Percentiles rank a stretch among this genome's conserved stretches.
Conservation (phyloP, 2,888 invertebrate species). For the Oasisia sp. region DNA sequence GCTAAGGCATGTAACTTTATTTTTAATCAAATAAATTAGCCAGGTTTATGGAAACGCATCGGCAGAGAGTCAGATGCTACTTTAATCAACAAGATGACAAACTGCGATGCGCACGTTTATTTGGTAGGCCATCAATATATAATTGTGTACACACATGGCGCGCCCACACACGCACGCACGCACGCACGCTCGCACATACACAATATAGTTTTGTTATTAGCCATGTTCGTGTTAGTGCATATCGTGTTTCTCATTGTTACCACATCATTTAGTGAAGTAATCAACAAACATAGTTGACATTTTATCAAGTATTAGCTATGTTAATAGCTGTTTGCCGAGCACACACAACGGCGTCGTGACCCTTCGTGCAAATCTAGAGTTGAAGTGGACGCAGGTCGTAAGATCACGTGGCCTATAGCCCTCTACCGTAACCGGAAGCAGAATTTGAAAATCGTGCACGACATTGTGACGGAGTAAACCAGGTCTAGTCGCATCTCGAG, state of each 20-base stretch:
- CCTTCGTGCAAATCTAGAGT: neutral
- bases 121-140: too few species aligned
- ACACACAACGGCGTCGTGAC: neutral
- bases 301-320: neutral
- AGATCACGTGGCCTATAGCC: neutral
- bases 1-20: too few species aligned
- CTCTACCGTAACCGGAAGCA: neutral
- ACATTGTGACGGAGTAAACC: neutral
- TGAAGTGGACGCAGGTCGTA: neutral
- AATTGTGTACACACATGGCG: too few species aligned
- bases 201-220: neutral
- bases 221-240: neutral
- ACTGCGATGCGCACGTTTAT: too few species aligned
- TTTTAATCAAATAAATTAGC: too few species aligned
- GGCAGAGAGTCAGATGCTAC: too few species aligned
- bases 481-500: neutral
- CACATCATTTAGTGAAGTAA: neutral
- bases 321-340: neutral
- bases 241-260: neutral
- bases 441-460: neutral
- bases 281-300: constrained; percentile 12
- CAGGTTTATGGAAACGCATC: too few species aligned
- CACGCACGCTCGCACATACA: too few species aligned
- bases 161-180: too few species aligned
- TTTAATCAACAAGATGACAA: too few species aligned